Conservation (phyloP, 2,888 invertebrate genomes). For the Caenorhabditis sulstoni region DNA sequence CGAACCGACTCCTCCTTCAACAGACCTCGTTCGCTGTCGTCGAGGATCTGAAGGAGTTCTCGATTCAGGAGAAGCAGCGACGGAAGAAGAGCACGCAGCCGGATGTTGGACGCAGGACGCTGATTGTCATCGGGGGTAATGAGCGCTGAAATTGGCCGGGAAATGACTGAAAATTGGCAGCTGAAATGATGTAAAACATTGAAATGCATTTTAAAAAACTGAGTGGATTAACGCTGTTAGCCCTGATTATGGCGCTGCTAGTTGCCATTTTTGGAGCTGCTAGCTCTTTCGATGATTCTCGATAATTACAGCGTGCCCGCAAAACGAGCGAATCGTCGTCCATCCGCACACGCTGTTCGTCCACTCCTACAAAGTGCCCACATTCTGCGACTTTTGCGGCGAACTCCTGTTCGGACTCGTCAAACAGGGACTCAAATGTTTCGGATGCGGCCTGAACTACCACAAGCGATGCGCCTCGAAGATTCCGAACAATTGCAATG, state of each 20-base stretch:
- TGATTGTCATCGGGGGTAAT: conserved; percentile 50
- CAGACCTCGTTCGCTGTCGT: conserved; percentile 45
- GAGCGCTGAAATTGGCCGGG: neutral
- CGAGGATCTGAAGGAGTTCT: conserved; percentile 35
- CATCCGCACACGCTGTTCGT: conserved; percentile 94
- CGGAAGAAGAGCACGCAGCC: conserved; percentile 29
- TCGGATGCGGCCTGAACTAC: conserved; percentile 97
- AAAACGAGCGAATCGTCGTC: conserved; percentile 82
- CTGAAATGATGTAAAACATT: neutral
- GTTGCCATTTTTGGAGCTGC: no score
- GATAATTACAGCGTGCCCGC: conserved; percentile 82
- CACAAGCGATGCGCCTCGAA: conserved; percentile 95
- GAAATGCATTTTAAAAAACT: neutral
- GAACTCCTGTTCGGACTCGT: conserved; percentile 99
- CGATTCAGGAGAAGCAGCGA: conserved; percentile 12
- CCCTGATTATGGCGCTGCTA: no score
- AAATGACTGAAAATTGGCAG: neutral
- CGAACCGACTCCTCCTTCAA: conserved; percentile 30
- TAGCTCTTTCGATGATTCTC: no score
- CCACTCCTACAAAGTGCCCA: conserved; percentile 98
- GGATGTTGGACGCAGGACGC: conserved; percentile 49
- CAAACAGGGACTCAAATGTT: conserved; percentile 98
- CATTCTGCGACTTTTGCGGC: conserved; percentile 99
- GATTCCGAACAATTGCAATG: conserved; percentile 96
- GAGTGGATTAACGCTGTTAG: no score